These are phyloP conservation scores for Opisthocomus hoazin DNA, from an alignment of 2,113 vertebrate species.

Conservation along the genomic window DNA sequence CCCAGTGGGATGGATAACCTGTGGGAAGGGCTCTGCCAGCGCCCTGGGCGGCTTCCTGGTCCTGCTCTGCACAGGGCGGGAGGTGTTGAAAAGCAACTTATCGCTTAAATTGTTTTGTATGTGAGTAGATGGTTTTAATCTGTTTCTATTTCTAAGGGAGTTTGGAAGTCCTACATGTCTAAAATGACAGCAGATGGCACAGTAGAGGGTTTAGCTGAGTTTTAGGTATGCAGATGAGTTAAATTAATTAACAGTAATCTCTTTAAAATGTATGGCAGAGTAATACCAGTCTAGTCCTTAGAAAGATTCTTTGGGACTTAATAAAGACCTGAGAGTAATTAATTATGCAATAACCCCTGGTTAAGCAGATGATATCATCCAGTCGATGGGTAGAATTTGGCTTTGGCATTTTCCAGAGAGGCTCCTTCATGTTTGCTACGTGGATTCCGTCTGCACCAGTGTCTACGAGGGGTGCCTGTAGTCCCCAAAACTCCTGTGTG, in stretches of 20 bases:
- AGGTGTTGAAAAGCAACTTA: not conserved
- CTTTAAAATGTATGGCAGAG: constrained; percentile 37
- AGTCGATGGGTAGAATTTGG: not conserved
- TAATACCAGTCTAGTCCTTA: not conserved
- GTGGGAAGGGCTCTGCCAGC: not conserved
- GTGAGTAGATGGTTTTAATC: constrained; percentile 4
- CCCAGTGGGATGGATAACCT: not conserved
- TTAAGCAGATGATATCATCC: not conserved
- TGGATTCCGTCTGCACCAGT: not conserved
- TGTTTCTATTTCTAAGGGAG: constrained; percentile 1
- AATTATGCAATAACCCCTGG: not conserved
- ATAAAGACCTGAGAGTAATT: constrained; percentile 8
- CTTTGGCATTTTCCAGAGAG: not conserved
- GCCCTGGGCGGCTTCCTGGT: accelerated
- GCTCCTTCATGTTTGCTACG: not conserved
- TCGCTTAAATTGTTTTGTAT: constrained; percentile 23
- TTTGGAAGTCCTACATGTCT: not conserved
- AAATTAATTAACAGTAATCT: constrained; percentile 64
- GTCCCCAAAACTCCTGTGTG: not conserved
- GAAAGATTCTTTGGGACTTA: constrained; percentile 11
- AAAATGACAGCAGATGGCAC: constrained; percentile 45
- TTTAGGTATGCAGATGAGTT: constrained; percentile 40
- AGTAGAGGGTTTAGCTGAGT: constrained; percentile 32
- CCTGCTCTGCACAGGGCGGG: not conserved
- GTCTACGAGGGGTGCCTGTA: accelerated